These are phyloP conservation scores for Drosophila chauvacae DNA, from an alignment of 1,140 invertebrate species.

Conservation along the genomic window DNA sequence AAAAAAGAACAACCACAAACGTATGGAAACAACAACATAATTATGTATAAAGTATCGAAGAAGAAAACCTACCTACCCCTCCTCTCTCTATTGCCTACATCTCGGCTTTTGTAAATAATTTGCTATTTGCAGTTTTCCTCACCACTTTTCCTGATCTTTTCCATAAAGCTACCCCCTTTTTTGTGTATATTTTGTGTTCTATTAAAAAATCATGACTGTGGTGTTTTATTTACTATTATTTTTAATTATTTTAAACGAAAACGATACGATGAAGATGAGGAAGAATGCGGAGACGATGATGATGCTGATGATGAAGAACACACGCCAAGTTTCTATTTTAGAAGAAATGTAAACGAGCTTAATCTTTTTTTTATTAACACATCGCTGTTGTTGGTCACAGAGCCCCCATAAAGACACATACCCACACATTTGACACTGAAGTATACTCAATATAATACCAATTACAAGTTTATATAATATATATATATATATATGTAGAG, in stretches of 20 bases:
- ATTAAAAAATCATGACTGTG: slow-evolving; percentile 79
- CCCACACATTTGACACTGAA: slow-evolving; percentile 12
- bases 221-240: slow-evolving; percentile 84
- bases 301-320: slow-evolving; percentile 33
- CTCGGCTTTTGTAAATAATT: slow-evolving; percentile 73
- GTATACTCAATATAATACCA: slow-evolving; percentile 30
- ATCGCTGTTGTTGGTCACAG: slow-evolving; percentile 35
- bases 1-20: neutral
- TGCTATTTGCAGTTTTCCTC: slow-evolving; percentile 50
- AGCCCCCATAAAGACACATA: slow-evolving; percentile 12
- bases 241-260: slow-evolving; percentile 75
- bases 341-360: slow-evolving; percentile 30
- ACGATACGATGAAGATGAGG: slow-evolving; percentile 33
- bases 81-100: slow-evolving; percentile 6
- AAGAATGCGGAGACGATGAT: neutral
- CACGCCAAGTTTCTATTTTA: slow-evolving; percentile 34
- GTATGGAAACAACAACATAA: slow-evolving; percentile 27
- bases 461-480: neutral
- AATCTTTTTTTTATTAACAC: slow-evolving; percentile 21
- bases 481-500: slow-evolving; percentile 15
- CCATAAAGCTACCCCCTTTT: slow-evolving; percentile 5
- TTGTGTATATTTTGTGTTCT: slow-evolving; percentile 62
- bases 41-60: slow-evolving; percentile 19
- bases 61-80: slow-evolving; percentile 12
- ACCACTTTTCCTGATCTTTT: slow-evolving; percentile 42